Evolutionary conservation across 2,113 vertebrate genomes (phyloP).

Genomic region (Fregata magnificens): DNA sequence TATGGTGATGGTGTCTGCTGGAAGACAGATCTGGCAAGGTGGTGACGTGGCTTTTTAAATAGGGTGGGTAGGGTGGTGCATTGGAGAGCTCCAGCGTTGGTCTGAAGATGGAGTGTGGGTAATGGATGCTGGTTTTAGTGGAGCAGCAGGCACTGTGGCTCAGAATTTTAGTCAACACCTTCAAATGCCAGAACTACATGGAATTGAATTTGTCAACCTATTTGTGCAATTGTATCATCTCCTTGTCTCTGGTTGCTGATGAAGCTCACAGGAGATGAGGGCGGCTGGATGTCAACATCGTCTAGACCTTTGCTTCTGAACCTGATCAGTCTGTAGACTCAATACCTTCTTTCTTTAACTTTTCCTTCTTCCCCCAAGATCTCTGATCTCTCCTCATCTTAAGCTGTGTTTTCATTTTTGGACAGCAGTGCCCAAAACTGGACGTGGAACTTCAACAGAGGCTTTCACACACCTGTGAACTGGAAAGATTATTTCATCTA

Average conservation of each 20-base stretch:
- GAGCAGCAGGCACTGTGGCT: background rate
- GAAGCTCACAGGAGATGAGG: background rate
- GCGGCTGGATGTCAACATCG: background rate
- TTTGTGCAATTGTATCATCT: background rate
- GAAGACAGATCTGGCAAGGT: background rate
- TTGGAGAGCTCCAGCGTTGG: fast-evolving
- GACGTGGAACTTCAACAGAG: background rate
- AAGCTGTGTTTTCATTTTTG: background rate
- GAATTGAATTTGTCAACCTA: background rate
- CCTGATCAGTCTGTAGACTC: background rate
- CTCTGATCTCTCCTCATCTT: background rate
- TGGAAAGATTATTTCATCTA: background rate
- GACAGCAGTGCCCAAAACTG: background rate
- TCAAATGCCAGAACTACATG: too few relatives aligned
- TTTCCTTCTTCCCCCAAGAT: background rate
- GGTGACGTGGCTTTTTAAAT: background rate
- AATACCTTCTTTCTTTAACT: background rate
- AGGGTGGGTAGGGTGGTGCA: background rate
- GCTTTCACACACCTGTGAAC: background rate
- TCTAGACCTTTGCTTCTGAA: background rate
- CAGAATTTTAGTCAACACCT: fast-evolving
- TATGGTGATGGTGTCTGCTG: background rate
- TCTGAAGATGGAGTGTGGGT: background rate
- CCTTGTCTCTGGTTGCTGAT: background rate
- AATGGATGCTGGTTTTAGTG: background rate